Conservation (phyloP, 2,113 vertebrate genomes). For the Takifugu flavidus region DNA sequence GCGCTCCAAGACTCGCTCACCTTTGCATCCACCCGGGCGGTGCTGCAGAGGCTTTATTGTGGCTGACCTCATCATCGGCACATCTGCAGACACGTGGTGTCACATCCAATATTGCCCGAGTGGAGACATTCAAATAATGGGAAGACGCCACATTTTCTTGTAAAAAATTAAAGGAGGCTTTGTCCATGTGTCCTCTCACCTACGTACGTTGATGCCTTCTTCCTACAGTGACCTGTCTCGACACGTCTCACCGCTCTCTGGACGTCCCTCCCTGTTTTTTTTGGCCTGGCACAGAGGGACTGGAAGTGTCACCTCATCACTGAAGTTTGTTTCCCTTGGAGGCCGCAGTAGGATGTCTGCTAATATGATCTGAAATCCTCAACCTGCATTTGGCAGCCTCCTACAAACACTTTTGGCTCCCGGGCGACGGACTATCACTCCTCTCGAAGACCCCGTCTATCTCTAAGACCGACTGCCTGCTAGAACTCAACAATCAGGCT, state of each 20-base stretch:
- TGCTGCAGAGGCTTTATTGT: too few species aligned
- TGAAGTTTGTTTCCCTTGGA: constrained; percentile 64
- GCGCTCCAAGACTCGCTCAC: too few species aligned
- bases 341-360: constrained; percentile 58
- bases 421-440: constrained; percentile 14
- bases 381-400: constrained; percentile 52
- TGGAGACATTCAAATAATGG: too few species aligned
- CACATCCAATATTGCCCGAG: too few species aligned
- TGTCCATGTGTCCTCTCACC: not conserved
- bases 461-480: constrained; percentile 43
- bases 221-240: constrained; percentile 9
- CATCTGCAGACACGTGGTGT: too few species aligned
- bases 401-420: constrained; percentile 57
- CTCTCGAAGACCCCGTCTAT: constrained; percentile 29
- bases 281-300: constrained; percentile 55
- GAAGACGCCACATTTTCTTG: too few species aligned
- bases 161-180: not conserved
- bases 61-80: too few species aligned
- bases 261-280: constrained; percentile 42
- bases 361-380: constrained; percentile 67
- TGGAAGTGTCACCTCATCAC: constrained; percentile 74
- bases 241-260: constrained; percentile 20
- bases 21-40: too few species aligned
- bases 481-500: constrained; percentile 39
- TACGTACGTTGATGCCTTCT: not conserved